A percentile compares a stretch with the other conserved stretches of the same genome.
Evolutionary conservation across 2,113 vertebrate species (phyloP).

Genomic region (human (Homo sapiens)): DNA sequence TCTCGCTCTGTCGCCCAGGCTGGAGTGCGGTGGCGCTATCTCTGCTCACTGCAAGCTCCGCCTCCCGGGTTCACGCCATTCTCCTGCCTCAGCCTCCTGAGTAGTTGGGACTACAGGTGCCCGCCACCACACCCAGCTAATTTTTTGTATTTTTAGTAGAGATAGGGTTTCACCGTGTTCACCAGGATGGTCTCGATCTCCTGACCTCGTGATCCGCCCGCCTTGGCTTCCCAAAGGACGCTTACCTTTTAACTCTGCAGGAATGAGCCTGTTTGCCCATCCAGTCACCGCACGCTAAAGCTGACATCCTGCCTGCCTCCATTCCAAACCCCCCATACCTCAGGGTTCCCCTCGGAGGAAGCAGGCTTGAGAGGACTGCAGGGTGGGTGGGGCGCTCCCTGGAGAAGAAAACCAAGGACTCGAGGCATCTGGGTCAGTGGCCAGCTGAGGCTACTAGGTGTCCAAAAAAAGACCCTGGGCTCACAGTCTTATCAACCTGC

Average conservation of each 20-base stretch:
- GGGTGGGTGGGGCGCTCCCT: fast-evolving
- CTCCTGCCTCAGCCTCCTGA: no score
- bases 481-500: not conserved
- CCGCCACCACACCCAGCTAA: no score
- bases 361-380: not conserved
- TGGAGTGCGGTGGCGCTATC: no score
- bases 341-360: fast-evolving
- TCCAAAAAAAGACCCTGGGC: not conserved
- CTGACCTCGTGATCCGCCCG: no score
- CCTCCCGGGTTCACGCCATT: no score
- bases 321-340: not conserved
- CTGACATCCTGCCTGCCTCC: not conserved
- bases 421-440: not conserved
- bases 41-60: no score
- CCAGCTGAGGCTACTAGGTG: not conserved
- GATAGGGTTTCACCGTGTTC: no score
- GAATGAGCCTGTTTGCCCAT: not conserved
- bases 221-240: no score
- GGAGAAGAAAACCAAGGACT: not conserved
- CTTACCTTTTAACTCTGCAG: not conserved
- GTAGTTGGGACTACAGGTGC: no score
- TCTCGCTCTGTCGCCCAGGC: no score
- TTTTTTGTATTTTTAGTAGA: no score
- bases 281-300: not conserved
- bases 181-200: no score